Percentiles rank a stretch among this genome's conserved stretches.
Evolutionary conservation across 2,888 invertebrate species (phyloP).

Genomic region (Scaptomyza polygonia): DNA sequence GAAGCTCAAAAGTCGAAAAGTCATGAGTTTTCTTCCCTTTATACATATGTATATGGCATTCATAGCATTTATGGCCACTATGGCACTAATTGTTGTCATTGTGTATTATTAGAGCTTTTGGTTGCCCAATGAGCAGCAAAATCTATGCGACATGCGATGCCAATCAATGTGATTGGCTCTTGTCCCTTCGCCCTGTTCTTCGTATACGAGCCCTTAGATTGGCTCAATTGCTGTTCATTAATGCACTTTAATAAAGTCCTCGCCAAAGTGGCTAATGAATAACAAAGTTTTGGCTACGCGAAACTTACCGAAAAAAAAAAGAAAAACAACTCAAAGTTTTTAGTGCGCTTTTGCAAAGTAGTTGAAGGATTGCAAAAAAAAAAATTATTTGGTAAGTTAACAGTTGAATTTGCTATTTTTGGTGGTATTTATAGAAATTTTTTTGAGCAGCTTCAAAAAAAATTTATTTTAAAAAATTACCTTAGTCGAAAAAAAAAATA

Average conservation of each 20-base stretch:
- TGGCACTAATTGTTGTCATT: constrained; percentile 65
- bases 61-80: constrained; percentile 65
- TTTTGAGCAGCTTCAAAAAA: neutral
- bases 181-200: neutral
- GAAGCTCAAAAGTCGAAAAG: constrained; percentile 59
- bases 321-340: constrained; percentile 29
- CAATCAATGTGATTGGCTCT: constrained; percentile 69
- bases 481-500: neutral
- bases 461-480: neutral
- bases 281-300: constrained; percentile 32
- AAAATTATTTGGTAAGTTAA: neutral
- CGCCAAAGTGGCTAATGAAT: constrained; percentile 48
- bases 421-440: neutral
- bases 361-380: constrained; percentile 6
- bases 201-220: neutral
- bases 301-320: constrained; percentile 7
- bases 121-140: constrained; percentile 65
- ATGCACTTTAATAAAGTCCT: constrained; percentile 65
- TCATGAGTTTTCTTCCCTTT: constrained; percentile 55
- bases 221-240: constrained; percentile 47
- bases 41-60: constrained; percentile 36
- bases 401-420: constrained; percentile 4
- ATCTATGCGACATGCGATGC: constrained; percentile 75
- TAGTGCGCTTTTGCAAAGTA: constrained; percentile 13
- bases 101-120: constrained; percentile 20